Base-by-base conservation (phyloP, 2,113 vertebrate genomes). In the Cettia cetti region DNA sequence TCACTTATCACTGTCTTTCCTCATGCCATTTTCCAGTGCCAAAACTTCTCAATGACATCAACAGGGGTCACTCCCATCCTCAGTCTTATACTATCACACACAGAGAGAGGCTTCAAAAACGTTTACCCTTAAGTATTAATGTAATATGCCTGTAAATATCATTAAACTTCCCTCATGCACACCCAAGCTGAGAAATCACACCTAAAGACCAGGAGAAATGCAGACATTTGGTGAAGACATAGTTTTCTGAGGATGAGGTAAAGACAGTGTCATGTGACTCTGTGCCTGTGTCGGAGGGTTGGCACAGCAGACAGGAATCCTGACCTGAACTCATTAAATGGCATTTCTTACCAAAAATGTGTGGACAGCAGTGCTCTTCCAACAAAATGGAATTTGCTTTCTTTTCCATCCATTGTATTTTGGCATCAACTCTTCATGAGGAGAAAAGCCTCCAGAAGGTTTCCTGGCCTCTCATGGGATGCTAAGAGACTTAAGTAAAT, bases 241-340 rank as follows among this genome's bases (percentile, higher is more conserved):
- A 37, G n/a, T 31, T 53, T 82, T 72, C 59, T 60, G 40, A 31
- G 65, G 63, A 42, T 56, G 49, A 65, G 30, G 31, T 54, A 19
- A 75, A 71, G 57, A 28, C 21, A 8, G 7, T 14, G 15, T 6
- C 35, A 9, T 9, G 7, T 14, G 35, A 52, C 28, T 52, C 30
- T 5, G 1, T 53, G 10, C 8, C 44, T 49, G 26, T 53, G 19
- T 50, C 1, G 0, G 16, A 72, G 45, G 6, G 18, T 4, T 50
- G 39, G 33, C 1, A 3, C 33, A 79, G 33, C 42, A 78, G 52
- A 33, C 39, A 77, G 59, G 18, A 82, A 77, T 45, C 31, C 28
- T 35, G n/a, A 37, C 26, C 13, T 50, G 63, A 82, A n/a, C 18
- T 35, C 57, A n/a, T 17, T 14, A 54, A 61, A 59, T 10, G 8